Conservation (phyloP, 1,140 invertebrate species). For the Drosophila ogumai region DNA sequence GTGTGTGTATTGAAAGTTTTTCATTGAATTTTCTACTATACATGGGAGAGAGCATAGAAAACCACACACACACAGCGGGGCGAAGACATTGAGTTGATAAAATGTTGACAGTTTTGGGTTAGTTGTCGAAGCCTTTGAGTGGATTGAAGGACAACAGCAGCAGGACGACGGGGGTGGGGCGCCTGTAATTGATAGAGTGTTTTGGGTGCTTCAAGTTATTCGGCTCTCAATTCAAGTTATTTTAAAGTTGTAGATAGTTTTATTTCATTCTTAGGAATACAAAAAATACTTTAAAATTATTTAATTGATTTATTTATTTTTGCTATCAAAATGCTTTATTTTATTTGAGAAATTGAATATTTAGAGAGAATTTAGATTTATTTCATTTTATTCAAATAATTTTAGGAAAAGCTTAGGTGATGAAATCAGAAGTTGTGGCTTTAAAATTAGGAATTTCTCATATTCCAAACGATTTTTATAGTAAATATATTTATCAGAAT, state of each 20-base stretch:
- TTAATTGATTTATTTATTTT: background rate
- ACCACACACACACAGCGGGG: constrained; percentile 36
- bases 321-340: background rate
- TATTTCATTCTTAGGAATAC: background rate
- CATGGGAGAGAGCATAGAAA: constrained; percentile 50
- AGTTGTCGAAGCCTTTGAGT: constrained; percentile 55
- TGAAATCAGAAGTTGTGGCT: background rate
- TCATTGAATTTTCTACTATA: constrained; percentile 72
- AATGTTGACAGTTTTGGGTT: constrained; percentile 79
- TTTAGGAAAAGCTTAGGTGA: background rate
- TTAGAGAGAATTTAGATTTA: background rate
- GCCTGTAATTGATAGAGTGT: constrained; percentile 39
- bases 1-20: constrained; percentile 61
- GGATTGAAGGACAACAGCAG: background rate
- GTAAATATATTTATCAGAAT: too few species aligned
- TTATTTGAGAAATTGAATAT: background rate
- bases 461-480: too few species aligned
- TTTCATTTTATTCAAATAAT: background rate
- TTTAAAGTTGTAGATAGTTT: constrained; percentile 1
- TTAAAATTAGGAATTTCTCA: background rate
- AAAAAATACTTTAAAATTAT: background rate
- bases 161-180: background rate
- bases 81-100: constrained; percentile 60
- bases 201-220: constrained; percentile 24
- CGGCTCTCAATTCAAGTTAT: constrained; percentile 6